Base-by-base conservation (phyloP, 2,888 invertebrate genomes). In the Lottia gigantea region DNA sequence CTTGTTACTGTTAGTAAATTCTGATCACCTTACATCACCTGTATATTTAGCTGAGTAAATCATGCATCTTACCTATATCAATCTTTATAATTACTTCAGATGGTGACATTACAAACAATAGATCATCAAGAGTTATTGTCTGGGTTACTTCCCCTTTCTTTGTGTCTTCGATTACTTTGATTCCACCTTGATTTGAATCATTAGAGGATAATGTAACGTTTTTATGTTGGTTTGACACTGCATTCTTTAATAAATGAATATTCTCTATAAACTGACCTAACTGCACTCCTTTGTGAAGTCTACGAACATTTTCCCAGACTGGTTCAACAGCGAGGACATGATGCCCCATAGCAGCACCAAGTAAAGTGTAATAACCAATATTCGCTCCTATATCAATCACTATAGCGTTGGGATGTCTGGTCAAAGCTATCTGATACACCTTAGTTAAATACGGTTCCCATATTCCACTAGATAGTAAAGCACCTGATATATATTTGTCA, bases 311-410 rank as follows among this genome's bases (percentile, higher is more conserved):
- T 45, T 77, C 75, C 16, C 68, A 64, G 8, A 80, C 68, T 6
- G 88, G 87, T 71, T 88, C 88, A n/a, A 87, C 81, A 11, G 86
- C 86, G 14, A 87, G 74, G 6, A 85, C 86, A 3, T 74, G 62
- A 62, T 80, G 83, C 3, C 84, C 84, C 76, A 83, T 74, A 23
- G 77, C 73, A 11, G 86, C 84, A 0, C 85, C 84, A 55, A 85
- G 72, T 12, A 87, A 75, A 62, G 80, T 82, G 14, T 23, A 55
- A 16, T 55, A 55, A 23, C 55, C 88, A 45, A 88, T 80, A 68
- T 87, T 85, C 40, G 87, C 86, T 0, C 88, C 88, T 3, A 87
- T 74, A 72, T 87, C 87, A 4, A 88, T 74, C 0, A 87, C 76
- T 14, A 74, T 73, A 40, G 82, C 75, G 31, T 78, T 74, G 6